phyloP scores from a whole-genome alignment of 2,797 vertebrate genomes.

The Silurus lanzhouensis region DNA sequence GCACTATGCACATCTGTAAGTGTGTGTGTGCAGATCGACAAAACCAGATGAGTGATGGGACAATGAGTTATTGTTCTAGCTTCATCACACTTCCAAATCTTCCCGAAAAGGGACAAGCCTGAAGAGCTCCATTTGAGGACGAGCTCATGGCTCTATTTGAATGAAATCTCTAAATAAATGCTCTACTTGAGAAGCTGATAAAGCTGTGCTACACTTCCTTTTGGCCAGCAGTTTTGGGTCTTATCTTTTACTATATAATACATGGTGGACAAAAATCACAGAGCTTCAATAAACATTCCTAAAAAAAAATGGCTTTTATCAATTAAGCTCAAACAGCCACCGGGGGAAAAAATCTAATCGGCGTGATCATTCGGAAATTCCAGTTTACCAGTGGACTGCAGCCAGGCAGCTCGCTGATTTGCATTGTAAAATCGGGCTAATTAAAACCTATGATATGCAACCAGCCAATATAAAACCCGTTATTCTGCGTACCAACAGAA shows the following conservation, averaged over 20 bases:
- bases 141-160: conserved; percentile 14
- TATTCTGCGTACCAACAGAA: too few species aligned
- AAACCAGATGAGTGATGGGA: conserved; percentile 9
- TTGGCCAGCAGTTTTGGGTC: not conserved
- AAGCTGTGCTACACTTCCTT: not conserved
- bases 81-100: not conserved
- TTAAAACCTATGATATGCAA: not conserved
- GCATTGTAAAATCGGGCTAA: conserved; percentile 11
- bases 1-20: not conserved
- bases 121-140: too few species aligned
- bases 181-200: not conserved
- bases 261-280: not conserved
- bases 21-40: not conserved
- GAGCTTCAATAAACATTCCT: not conserved
- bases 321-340: not conserved
- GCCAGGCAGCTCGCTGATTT: not conserved
- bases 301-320: not conserved
- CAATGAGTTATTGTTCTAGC: conserved; percentile 18
- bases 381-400: not conserved
- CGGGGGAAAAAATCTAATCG: not conserved
- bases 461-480: not conserved
- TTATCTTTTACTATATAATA: not conserved
- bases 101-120: not conserved
- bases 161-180: not conserved
- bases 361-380: conserved; percentile 9